These are phyloP conservation scores for Antheraea assamensis DNA, from an alignment of 2,888 invertebrate genomes.

Conservation along the genomic window DNA sequence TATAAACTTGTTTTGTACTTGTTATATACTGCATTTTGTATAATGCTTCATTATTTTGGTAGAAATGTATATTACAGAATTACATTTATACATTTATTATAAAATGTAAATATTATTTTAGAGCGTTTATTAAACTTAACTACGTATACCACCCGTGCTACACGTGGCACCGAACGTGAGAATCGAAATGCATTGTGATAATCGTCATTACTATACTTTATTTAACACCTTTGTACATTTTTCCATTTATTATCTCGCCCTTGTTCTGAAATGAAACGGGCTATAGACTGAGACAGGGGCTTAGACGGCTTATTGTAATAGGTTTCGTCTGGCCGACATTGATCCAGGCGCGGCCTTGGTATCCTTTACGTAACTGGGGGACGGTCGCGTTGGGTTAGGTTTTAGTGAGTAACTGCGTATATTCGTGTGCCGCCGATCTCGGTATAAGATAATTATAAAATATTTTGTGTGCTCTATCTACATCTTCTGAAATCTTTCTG, in stretches of 20 bases:
- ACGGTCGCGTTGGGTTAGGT: not conserved
- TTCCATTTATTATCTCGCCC: not conserved
- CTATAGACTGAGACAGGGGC: slow-evolving; percentile 6
- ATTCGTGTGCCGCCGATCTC: not conserved
- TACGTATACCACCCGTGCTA: too few relatives aligned
- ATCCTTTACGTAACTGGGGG: slow-evolving; percentile 16
- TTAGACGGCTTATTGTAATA: slow-evolving; percentile 20
- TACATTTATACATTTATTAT: too few relatives aligned
- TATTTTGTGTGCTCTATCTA: not conserved
- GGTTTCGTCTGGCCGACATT: slow-evolving; percentile 23
- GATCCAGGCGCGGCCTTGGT: slow-evolving; percentile 23
- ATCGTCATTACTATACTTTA: not conserved
- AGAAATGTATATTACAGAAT: too few relatives aligned
- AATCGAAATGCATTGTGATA: not conserved
- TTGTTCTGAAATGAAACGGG: not conserved
- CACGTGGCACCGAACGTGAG: too few relatives aligned
- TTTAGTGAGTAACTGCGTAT: not conserved
- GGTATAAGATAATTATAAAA: not conserved
- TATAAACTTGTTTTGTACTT: too few relatives aligned
- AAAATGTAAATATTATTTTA: too few relatives aligned
- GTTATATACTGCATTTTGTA: too few relatives aligned
- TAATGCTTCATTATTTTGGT: too few relatives aligned
- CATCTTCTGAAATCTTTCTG: not conserved
- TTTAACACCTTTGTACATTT: not conserved
- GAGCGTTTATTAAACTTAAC: too few relatives aligned